These are phyloP conservation scores for Drosophila bifasciata DNA, from an alignment of 1,140 invertebrate species.

Conservation along the genomic window DNA sequence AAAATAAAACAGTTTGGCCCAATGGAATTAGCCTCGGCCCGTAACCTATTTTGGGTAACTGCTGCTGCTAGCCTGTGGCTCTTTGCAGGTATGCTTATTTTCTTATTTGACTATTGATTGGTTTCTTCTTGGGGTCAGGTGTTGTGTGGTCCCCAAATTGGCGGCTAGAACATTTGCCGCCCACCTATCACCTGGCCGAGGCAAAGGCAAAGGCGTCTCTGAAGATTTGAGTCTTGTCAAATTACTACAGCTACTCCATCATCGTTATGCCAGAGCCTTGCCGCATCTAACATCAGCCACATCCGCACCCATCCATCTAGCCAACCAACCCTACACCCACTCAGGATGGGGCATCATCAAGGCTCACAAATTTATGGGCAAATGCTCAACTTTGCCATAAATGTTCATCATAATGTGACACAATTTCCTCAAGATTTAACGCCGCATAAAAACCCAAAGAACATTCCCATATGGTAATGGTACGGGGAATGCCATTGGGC, in stretches of 20 bases:
- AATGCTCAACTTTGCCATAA: conserved; percentile 76
- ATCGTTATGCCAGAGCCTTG: conserved; percentile 47
- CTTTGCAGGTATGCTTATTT: conserved; percentile 27
- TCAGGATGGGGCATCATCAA: conserved; percentile 34
- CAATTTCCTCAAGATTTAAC: conserved; percentile 81
- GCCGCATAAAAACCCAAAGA: conserved; percentile 63
- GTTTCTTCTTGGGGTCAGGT: conserved; percentile 34
- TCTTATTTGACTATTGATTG: conserved; percentile 56
- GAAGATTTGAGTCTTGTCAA: conserved; percentile 66
- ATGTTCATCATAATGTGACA: conserved; percentile 82
- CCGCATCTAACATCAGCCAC: neutral
- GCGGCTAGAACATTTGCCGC: neutral
- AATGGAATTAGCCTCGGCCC: conserved; percentile 14
- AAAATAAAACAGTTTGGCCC: conserved; percentile 32
- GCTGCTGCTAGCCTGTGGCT: conserved; percentile 34
- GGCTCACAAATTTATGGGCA: conserved; percentile 69
- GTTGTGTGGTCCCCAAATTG: neutral
- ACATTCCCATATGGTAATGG: conserved; percentile 51
- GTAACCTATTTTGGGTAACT: conserved; percentile 36
- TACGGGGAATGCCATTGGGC: conserved; percentile 22
- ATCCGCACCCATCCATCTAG: conserved; percentile 3
- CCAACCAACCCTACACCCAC: neutral
- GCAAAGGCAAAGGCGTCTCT: conserved; percentile 14
- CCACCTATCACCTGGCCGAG: conserved; percentile 36
- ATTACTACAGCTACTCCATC: conserved; percentile 77